Conservation (phyloP, 2,797 vertebrate species). For the Peromyscus attwateri region DNA sequence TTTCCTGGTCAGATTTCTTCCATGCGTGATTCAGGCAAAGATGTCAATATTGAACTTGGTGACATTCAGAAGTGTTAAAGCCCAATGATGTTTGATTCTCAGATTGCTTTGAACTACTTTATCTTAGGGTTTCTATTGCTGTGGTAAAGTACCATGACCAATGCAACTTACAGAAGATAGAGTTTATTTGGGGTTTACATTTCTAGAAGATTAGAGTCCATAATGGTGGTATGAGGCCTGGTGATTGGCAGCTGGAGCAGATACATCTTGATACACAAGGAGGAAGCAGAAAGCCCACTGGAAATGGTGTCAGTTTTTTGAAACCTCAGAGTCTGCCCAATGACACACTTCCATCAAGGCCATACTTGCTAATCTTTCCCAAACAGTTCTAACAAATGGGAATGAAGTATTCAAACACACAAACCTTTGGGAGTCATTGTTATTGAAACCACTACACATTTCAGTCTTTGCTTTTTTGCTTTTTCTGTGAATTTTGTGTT, state of each 20-base stretch:
- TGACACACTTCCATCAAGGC: background rate
- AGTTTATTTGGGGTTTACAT: background rate
- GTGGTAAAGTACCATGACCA: background rate
- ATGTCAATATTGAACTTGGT: conserved; percentile 56
- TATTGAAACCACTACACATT: background rate
- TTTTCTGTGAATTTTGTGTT: conserved; percentile 44
- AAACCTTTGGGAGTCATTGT: background rate
- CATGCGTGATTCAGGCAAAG: background rate
- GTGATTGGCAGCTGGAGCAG: background rate
- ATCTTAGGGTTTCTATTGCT: background rate
- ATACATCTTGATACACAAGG: background rate
- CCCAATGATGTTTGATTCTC: background rate
- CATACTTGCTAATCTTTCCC: background rate
- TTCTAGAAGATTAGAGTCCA: background rate
- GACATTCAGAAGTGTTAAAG: conserved; percentile 47
- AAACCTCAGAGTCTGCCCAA: no score
- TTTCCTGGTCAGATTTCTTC: conserved; percentile 45
- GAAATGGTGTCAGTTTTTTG: background rate
- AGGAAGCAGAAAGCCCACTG: background rate
- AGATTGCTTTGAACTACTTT: conserved; percentile 56
- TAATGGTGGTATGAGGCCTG: background rate
- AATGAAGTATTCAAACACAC: background rate
- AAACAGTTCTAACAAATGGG: background rate
- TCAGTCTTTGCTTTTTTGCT: conserved; percentile 33
- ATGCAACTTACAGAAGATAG: background rate